These are phyloP conservation scores for Salvelinus sp. DNA, from an alignment of 2,113 vertebrate species.

Conservation along the genomic window DNA sequence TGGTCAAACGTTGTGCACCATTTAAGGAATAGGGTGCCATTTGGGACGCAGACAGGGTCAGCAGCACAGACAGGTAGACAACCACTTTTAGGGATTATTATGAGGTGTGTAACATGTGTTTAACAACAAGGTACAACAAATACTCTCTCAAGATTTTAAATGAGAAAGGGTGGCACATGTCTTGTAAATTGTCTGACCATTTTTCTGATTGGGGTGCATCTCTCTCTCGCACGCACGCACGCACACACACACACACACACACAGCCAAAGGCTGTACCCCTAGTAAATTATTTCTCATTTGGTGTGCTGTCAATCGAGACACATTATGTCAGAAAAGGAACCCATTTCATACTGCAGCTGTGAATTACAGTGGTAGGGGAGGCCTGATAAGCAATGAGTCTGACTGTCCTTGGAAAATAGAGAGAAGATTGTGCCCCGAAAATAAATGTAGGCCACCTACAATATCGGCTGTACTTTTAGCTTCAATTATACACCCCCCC, in stretches of 20 bases:
- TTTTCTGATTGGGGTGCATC: conserved; percentile 21
- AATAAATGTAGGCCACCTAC: conserved; percentile 33
- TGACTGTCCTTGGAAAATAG: conserved; percentile 32
- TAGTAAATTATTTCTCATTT: conserved; percentile 72
- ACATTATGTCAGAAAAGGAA: conserved; percentile 52
- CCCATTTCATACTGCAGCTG: conserved; percentile 56
- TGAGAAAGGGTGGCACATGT: conserved; percentile 14
- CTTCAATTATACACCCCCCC: background rate
- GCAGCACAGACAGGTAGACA: too few species aligned
- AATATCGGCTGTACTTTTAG: background rate
- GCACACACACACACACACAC: too few species aligned
- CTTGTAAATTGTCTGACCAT: conserved; percentile 4
- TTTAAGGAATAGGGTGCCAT: too few species aligned
- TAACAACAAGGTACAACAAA: background rate
- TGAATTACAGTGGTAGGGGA: conserved; percentile 55
- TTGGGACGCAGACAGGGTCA: too few species aligned
- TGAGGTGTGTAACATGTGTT: too few species aligned
- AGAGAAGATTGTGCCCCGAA: conserved; percentile 28
- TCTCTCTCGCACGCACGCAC: too few species aligned
- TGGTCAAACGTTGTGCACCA: too few species aligned
- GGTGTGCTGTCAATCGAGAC: conserved; percentile 65
- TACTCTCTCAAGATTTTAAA: background rate
- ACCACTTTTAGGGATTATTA: too few species aligned
- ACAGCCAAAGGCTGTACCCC: conserved; percentile 42
- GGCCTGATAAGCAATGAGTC: conserved; percentile 35